phyloP scores from a whole-genome alignment of 2,113 vertebrate genomes.

The Thamnophis sirtalis region DNA sequence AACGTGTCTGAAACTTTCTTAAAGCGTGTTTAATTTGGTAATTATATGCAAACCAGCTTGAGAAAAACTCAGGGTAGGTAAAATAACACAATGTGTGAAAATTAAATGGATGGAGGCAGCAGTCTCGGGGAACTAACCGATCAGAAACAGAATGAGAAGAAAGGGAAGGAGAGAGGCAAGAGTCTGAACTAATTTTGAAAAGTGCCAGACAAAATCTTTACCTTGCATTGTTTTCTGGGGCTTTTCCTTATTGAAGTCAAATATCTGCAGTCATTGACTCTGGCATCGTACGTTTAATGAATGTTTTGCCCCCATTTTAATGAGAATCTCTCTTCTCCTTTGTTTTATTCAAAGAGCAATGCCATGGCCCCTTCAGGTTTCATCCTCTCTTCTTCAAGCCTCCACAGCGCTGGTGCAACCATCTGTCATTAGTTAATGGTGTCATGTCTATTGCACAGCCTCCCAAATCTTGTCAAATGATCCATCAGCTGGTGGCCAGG shows the following conservation, averaged over 20 bases:
- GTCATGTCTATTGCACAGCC: background rate
- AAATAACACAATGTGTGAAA: background rate
- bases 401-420: background rate
- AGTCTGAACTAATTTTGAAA: slow-evolving; percentile 30
- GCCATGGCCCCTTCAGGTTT: background rate
- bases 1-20: background rate
- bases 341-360: background rate
- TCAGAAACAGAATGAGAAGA: background rate
- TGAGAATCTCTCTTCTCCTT: slow-evolving; percentile 30
- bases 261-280: slow-evolving; percentile 43
- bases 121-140: background rate
- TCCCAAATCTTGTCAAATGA: background rate
- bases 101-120: background rate
- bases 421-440: background rate
- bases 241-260: slow-evolving; percentile 50
- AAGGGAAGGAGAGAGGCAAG: background rate
- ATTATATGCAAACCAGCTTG: background rate
- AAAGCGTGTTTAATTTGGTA: background rate
- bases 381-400: background rate
- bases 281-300: slow-evolving; percentile 47
- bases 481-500: background rate
- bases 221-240: slow-evolving; percentile 51
- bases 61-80: background rate
- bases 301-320: slow-evolving; percentile 56
- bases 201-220: slow-evolving; percentile 38